Evolutionary conservation across 2,888 invertebrate genomes (phyloP).

Genomic region (Lepidonotus clava): DNA sequence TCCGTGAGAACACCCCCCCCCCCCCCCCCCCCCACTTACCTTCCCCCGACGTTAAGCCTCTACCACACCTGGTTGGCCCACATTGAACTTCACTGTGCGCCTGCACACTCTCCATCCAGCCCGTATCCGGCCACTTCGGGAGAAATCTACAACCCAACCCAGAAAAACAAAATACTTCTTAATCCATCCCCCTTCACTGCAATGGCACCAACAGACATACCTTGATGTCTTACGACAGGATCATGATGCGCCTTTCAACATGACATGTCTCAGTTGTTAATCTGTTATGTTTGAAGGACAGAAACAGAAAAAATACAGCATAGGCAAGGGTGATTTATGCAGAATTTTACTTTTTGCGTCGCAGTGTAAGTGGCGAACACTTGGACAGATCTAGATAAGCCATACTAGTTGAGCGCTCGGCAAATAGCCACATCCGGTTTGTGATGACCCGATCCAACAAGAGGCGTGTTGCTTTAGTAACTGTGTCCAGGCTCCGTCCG

Average conservation of each 20-base stretch:
- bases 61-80: not conserved
- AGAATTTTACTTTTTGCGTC: not conserved
- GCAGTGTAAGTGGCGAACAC: conserved; percentile 21
- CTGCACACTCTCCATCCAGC: not conserved
- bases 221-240: too few species aligned
- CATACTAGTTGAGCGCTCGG: conserved; percentile 47
- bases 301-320: too few species aligned
- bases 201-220: too few species aligned
- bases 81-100: conserved; percentile 35
- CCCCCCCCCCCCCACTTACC: not conserved
- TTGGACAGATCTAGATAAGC: conserved; percentile 43
- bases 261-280: too few species aligned
- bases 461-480: conserved; percentile 37
- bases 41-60: not conserved
- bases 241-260: too few species aligned
- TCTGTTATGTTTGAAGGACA: too few species aligned
- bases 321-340: too few species aligned
- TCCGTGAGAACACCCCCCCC: too few species aligned
- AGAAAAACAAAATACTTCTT: not conserved
- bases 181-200: not conserved
- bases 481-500: conserved; percentile 10
- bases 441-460: conserved; percentile 33
- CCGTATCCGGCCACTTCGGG: conserved; percentile 38
- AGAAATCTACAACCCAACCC: not conserved
- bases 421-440: conserved; percentile 44